These are phyloP conservation scores for Calliopsis andreniformis DNA, from an alignment of 1,140 invertebrate species.

Conservation along the genomic window DNA sequence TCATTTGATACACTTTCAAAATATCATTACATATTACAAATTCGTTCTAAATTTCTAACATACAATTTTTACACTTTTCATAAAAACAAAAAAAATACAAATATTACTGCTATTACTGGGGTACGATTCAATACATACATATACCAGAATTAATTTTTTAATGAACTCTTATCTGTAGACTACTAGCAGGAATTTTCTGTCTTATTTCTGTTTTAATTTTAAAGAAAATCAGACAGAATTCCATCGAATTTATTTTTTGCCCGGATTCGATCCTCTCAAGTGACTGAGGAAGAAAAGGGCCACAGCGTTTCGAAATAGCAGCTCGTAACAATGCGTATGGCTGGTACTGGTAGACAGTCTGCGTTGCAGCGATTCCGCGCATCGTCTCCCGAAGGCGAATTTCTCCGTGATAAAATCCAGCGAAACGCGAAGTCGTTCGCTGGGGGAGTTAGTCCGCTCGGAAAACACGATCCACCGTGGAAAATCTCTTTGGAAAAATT, in stretches of 20 bases:
- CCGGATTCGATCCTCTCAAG: not conserved
- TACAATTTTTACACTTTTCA: no score
- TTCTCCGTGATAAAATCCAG: slow-evolving; percentile 58
- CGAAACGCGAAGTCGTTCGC: slow-evolving; percentile 51
- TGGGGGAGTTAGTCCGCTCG: slow-evolving; percentile 38
- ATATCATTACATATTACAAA: no score
- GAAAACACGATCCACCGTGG: slow-evolving; percentile 58
- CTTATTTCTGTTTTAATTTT: no score
- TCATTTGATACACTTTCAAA: no score
- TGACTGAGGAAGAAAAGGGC: not conserved
- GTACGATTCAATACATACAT: no score
- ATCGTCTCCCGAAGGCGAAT: slow-evolving; percentile 53
- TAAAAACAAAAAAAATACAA: no score
- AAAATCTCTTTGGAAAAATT: slow-evolving; percentile 59
- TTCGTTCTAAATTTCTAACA: no score
- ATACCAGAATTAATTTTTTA: no score
- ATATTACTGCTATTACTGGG: no score
- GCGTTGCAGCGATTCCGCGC: slow-evolving; percentile 10
- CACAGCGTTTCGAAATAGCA: slow-evolving; percentile 30
- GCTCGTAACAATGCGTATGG: slow-evolving; percentile 23
- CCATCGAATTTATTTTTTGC: slow-evolving; percentile 3
- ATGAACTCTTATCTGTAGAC: no score
- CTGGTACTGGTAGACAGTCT: slow-evolving; percentile 16
- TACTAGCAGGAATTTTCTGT: no score
- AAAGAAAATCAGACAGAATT: not conserved